These are phyloP conservation scores for Solen grandis DNA, from an alignment of 1,140 invertebrate species.

Conservation along the genomic window DNA sequence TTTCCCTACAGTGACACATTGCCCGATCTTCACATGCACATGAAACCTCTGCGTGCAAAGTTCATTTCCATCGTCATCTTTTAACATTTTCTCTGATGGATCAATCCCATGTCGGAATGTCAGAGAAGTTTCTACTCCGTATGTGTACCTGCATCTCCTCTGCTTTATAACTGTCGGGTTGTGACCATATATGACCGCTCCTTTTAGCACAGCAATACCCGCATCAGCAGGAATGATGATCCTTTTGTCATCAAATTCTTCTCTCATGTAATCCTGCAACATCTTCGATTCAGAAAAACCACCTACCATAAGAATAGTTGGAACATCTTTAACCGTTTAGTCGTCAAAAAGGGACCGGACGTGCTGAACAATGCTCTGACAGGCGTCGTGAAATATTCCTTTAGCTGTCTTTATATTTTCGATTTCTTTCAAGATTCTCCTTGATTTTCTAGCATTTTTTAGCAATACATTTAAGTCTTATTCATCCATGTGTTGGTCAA, in stretches of 20 bases:
- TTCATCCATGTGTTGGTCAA: too few species aligned
- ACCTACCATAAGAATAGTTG: conserved; percentile 53
- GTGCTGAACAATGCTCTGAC: conserved; percentile 1
- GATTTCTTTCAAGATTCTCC: too few species aligned
- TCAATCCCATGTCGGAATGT: conserved; percentile 30
- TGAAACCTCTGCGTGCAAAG: conserved; percentile 44
- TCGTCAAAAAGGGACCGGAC: neutral
- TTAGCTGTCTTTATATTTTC: too few species aligned
- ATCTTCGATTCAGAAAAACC: conserved; percentile 57
- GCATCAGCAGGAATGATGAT: conserved; percentile 54
- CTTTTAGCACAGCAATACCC: conserved; percentile 58
- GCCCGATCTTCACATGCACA: conserved; percentile 34
- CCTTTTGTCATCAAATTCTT: neutral
- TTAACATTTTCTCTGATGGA: conserved; percentile 2
- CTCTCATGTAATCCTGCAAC: conserved; percentile 37
- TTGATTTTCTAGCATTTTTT: neutral
- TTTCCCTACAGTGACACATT: conserved; percentile 19
- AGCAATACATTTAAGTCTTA: too few species aligned
- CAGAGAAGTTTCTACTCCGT: conserved; percentile 29
- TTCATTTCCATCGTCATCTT: conserved; percentile 6
- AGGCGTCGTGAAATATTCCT: conserved; percentile 11
- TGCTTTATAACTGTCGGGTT: conserved; percentile 38
- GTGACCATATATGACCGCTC: conserved; percentile 55
- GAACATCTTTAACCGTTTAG: conserved; percentile 1
- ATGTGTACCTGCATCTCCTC: conserved; percentile 35